Base-by-base conservation (phyloP, 2,797 vertebrate genomes). In the Microcaecilia unicolor region DNA sequence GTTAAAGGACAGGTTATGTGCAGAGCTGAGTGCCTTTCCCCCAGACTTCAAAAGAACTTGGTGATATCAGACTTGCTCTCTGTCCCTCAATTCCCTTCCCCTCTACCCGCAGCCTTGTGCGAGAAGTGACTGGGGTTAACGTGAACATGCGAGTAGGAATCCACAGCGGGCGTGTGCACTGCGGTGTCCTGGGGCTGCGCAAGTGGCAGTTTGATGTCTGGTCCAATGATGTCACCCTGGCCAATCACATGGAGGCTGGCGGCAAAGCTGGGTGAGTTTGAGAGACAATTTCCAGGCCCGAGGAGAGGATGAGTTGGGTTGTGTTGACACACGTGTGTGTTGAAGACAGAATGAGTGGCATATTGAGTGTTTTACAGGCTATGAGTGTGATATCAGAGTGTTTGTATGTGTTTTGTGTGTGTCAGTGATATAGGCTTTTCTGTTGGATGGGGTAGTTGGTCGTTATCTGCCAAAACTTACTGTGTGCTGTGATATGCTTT, bases 181-280 rank as follows among this genome's bases (percentile, higher is more conserved):
- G 94, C 1, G 94, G 94, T 0, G 94, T 97, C 39, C 83, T 97
- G 41, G 94, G 94, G 45, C 81, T 98, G 61, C 79, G 91, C 72
- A 97, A 97, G 67, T 98, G 94, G 94, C 94, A 98, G 64, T 97
- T 98, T 32, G 94, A 98, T 0, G 94, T 98, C 57, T 97, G 94
- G 94, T 98, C 94, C 53, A 95, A 97, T 1, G 93, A 98, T 0
- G 93, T 97, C 41, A 95, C 91, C 2, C 72, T 98, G 25, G 94
- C 94, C 58, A 97, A 95, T 78, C 91, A 96, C 68, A 94, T 98
- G 90, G 92, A 97, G 49, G 90, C 91, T 0, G 91, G 92, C 2
- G 92, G 94, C 64, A 92, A 93, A 69, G 93, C 94, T 0, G 94
- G 94, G 94, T 97, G 59, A 88, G 83, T 47, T 9, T 22, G 1